These are phyloP conservation scores for Meloidogyne chitwoodi DNA, from an alignment of 1,140 invertebrate genomes.

Conservation along the genomic window DNA sequence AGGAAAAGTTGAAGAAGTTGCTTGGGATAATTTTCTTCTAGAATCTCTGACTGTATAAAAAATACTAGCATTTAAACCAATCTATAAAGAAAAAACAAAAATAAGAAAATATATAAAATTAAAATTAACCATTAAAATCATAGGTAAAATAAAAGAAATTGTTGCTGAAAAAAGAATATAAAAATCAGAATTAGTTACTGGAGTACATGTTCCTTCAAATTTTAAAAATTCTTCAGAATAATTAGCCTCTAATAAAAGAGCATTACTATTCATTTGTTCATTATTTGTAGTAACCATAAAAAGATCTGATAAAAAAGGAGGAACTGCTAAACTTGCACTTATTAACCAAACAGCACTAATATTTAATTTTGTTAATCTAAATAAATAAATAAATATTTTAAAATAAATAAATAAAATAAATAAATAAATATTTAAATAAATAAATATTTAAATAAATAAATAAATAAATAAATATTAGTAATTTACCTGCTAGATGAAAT, in stretches of 20 bases:
- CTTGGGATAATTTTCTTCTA: slow-evolving; percentile 4
- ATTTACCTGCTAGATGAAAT: slow-evolving; percentile 52
- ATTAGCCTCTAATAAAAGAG: slow-evolving; percentile 2
- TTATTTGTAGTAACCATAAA: slow-evolving; percentile 27
- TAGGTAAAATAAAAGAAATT: slow-evolving; percentile 53
- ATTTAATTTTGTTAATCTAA: slow-evolving; percentile 49
- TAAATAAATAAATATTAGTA: neutral
- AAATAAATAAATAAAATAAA: neutral
- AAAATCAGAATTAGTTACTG: slow-evolving; percentile 40
- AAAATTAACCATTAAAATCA: slow-evolving; percentile 48
- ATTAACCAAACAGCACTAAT: slow-evolving; percentile 56
- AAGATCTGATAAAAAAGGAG: slow-evolving; percentile 47
- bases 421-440: neutral
- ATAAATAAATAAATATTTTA: neutral
- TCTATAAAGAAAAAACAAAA: neutral
- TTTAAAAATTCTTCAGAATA: slow-evolving; percentile 16
- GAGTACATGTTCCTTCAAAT: slow-evolving; percentile 37
- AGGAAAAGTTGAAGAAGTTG: slow-evolving; percentile 4
- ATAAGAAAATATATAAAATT: neutral
- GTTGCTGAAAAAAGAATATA: slow-evolving; percentile 58
- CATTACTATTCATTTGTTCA: neutral
- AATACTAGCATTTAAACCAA: slow-evolving; percentile 48
- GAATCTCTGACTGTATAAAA: slow-evolving; percentile 50
- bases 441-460: slow-evolving; percentile 25
- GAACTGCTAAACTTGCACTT: slow-evolving; percentile 37